phyloP scores from a whole-genome alignment of 1,140 invertebrate genomes.

The Leptinotarsa defecta region DNA sequence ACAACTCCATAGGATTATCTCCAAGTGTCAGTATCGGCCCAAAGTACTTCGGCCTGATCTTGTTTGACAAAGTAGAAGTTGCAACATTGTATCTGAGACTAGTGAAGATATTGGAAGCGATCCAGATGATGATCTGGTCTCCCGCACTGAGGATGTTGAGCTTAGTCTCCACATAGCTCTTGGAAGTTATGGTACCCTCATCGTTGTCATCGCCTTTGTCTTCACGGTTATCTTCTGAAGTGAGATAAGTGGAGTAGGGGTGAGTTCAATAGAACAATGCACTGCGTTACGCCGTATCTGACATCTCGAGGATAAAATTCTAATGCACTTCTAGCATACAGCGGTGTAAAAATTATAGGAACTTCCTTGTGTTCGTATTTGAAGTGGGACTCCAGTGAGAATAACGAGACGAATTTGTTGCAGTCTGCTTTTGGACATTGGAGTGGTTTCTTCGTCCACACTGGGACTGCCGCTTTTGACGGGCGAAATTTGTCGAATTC shows the following conservation, averaged over 20 bases:
- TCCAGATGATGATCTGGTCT: slow-evolving; percentile 41
- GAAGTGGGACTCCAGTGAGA: slow-evolving; percentile 45
- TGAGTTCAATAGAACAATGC: slow-evolving; percentile 41
- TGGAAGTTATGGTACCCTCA: not conserved
- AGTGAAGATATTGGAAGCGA: slow-evolving; percentile 43
- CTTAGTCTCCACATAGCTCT: not conserved
- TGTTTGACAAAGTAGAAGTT: slow-evolving; percentile 41
- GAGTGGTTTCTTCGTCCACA: slow-evolving; percentile 14
- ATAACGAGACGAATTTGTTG: slow-evolving; percentile 45
- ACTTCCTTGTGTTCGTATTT: slow-evolving; percentile 50
- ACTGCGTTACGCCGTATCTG: slow-evolving; percentile 32
- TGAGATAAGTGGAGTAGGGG: not conserved
- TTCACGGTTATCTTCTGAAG: slow-evolving; percentile 4
- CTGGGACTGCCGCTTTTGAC: not conserved
- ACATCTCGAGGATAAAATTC: slow-evolving; percentile 34
- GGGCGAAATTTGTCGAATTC: not conserved
- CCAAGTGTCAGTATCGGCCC: slow-evolving; percentile 40
- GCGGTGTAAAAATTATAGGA: slow-evolving; percentile 51
- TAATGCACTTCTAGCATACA: slow-evolving; percentile 56
- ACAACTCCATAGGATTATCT: slow-evolving; percentile 35
- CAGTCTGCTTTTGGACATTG: slow-evolving; percentile 46
- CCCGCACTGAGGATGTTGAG: slow-evolving; percentile 21
- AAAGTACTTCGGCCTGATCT: slow-evolving; percentile 45
- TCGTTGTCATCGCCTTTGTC: not conserved
- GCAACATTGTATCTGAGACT: slow-evolving; percentile 45